Conservation (phyloP, 2,888 invertebrate species). For the Diaperis boleti region DNA sequence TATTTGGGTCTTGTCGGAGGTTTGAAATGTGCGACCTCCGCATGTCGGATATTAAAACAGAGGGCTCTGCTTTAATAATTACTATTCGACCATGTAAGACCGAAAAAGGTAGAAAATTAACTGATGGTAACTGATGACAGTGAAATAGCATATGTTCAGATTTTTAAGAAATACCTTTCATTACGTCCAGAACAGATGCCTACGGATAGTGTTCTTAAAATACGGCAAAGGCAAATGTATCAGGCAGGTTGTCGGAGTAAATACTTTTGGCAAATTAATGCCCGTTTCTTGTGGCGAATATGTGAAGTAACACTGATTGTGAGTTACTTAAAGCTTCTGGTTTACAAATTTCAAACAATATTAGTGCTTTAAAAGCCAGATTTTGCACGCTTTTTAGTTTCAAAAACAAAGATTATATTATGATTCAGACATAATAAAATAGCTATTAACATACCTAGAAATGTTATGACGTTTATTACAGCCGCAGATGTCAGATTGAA, state of each 20-base stretch:
- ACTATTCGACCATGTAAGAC: constrained; percentile 18
- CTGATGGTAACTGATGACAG: not conserved
- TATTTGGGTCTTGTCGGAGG: constrained; percentile 6
- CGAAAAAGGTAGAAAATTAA: constrained; percentile 1
- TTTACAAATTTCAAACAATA: too few species aligned
- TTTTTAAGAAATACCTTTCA: too few species aligned
- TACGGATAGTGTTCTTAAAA: not conserved
- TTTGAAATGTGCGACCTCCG: constrained; percentile 6
- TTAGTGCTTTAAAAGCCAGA: too few species aligned
- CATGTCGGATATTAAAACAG: constrained; percentile 1
- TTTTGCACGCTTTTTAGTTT: too few species aligned
- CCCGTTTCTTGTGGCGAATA: constrained; percentile 32
- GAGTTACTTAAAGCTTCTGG: too few species aligned
- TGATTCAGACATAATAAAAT: too few species aligned
- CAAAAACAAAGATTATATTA: too few species aligned
- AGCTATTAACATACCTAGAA: too few species aligned
- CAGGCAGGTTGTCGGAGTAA: constrained; percentile 43
- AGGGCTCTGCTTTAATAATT: not conserved
- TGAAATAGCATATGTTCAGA: too few species aligned
- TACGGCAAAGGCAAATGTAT: constrained; percentile 28
- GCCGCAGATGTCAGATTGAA: too few species aligned
- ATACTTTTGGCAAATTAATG: constrained; percentile 40
- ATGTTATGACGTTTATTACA: too few species aligned
- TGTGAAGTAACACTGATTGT: constrained; percentile 20
- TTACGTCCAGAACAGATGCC: not conserved